These are phyloP conservation scores for Platichthys stellatus DNA, from an alignment of 2,113 vertebrate species.

Conservation along the genomic window DNA sequence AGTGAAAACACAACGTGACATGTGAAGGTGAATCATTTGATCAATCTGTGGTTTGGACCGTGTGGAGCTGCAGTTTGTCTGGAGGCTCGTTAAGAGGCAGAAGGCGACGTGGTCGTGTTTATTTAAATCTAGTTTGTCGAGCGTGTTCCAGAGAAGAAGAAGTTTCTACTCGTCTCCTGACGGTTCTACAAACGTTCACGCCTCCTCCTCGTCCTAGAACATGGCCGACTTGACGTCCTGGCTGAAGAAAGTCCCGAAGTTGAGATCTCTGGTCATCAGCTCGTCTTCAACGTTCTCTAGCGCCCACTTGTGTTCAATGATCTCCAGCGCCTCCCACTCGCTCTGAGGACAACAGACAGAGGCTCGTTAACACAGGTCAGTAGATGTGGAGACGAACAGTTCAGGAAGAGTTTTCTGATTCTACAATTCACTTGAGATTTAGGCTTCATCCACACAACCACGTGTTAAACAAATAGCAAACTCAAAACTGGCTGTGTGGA, in stretches of 20 bases:
- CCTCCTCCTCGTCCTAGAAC: constrained; percentile 40
- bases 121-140: not conserved
- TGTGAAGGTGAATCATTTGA: not conserved
- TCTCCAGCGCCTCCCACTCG: constrained; percentile 89
- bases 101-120: not conserved
- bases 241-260: constrained; percentile 77
- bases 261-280: constrained; percentile 81
- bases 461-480: too few species aligned
- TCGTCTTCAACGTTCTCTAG: constrained; percentile 87
- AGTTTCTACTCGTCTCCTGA: not conserved
- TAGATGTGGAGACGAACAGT: too few species aligned
- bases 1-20: not conserved
- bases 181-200: too few species aligned
- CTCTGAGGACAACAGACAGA: constrained; percentile 71
- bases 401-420: too few species aligned
- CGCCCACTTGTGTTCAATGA: constrained; percentile 86
- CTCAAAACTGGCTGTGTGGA: too few species aligned
- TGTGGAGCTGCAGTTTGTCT: not conserved
- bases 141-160: not conserved
- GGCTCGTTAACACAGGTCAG: not conserved
- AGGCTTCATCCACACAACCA: too few species aligned
- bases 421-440: too few species aligned
- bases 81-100: not conserved
- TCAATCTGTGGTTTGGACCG: too few species aligned
- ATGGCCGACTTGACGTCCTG: constrained; percentile 50